These are phyloP conservation scores for Toxostoma redivivum DNA, from an alignment of 2,113 vertebrate genomes.

Conservation along the genomic window DNA sequence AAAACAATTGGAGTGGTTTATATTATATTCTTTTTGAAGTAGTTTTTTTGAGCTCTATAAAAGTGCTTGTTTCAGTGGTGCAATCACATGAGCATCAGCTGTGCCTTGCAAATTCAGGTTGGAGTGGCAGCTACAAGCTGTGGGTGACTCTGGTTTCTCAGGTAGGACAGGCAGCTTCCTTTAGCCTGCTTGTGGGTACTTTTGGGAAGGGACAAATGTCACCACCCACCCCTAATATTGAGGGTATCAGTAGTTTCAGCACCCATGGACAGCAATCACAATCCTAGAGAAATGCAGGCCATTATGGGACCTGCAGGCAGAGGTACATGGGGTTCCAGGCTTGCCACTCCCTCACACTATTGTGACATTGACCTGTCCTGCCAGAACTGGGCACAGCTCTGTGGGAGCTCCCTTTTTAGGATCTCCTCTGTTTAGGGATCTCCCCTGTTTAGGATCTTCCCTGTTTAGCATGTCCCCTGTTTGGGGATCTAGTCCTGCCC, in stretches of 20 bases:
- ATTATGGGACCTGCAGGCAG: not conserved
- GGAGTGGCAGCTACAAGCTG: not conserved
- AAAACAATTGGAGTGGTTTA: not conserved
- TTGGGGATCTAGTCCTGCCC: not conserved
- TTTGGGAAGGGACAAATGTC: not conserved
- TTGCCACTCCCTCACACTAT: rapidly evolving
- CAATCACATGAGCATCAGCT: not conserved
- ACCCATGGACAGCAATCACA: not conserved
- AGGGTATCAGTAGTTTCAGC: not conserved
- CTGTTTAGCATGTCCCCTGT: too few relatives aligned
- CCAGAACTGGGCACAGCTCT: not conserved
- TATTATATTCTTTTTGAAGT: not conserved
- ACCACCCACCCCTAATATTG: not conserved
- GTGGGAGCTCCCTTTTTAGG: rapidly evolving
- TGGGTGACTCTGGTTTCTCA: not conserved
- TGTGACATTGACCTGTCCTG: not conserved
- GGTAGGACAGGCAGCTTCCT: not conserved
- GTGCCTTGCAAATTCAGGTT: not conserved
- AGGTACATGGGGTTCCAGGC: not conserved
- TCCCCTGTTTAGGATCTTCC: too few relatives aligned
- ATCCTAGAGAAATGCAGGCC: not conserved
- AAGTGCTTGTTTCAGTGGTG: not conserved
- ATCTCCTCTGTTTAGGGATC: rapidly evolving
- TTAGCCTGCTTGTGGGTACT: not conserved
- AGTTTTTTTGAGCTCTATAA: not conserved